These are phyloP conservation scores for Erebia palarica DNA, from an alignment of 2,888 invertebrate species.

Conservation along the genomic window DNA sequence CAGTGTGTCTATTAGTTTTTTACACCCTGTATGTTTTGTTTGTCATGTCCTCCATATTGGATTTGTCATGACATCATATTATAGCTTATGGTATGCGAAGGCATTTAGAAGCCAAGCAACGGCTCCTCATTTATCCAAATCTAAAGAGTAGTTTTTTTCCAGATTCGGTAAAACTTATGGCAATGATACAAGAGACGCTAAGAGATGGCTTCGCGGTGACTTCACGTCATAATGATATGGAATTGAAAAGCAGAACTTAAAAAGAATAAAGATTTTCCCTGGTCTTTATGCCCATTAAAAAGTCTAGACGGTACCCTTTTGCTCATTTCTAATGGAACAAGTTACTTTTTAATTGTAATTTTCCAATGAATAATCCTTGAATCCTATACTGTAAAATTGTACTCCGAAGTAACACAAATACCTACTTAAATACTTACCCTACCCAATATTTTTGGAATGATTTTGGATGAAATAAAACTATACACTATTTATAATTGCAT, in stretches of 20 bases:
- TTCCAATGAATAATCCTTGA: too few species aligned
- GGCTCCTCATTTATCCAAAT: too few species aligned
- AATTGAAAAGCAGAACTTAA: background rate
- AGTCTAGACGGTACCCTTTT: too few species aligned
- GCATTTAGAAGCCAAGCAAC: too few species aligned
- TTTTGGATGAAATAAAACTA: slow-evolving; percentile 20
- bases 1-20: too few species aligned
- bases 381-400: background rate
- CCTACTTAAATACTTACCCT: background rate
- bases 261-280: background rate
- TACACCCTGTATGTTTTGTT: too few species aligned
- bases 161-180: slow-evolving; percentile 90
- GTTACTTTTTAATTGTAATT: too few species aligned
- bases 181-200: slow-evolving; percentile 87
- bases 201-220: slow-evolving; percentile 87
- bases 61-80: too few species aligned
- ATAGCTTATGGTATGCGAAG: too few species aligned
- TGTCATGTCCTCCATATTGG: too few species aligned
- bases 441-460: background rate
- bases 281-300: too few species aligned
- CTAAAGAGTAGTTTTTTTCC: slow-evolving; percentile 17
- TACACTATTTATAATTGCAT: background rate
- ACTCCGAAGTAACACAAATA: background rate
- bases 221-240: slow-evolving; percentile 66
- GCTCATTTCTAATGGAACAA: too few species aligned